Percentiles rank a stretch among this genome's conserved stretches.
These are phyloP conservation scores for Tragelaphus eurycerus DNA, from an alignment of 2,797 vertebrate genomes.

Conservation along the genomic window DNA sequence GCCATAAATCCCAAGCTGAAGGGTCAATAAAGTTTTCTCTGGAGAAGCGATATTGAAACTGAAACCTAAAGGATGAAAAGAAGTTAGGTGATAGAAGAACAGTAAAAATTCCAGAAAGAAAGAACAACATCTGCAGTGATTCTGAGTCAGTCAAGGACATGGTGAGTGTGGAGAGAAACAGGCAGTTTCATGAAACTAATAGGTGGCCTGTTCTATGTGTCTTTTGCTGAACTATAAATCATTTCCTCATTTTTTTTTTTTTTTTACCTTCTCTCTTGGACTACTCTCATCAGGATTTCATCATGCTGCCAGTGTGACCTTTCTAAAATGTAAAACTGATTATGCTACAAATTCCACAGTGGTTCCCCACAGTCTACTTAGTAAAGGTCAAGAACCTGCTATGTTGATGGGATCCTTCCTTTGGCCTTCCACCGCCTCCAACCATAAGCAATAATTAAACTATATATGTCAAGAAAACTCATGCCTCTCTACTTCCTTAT, in stretches of 20 bases:
- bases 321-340: conserved; percentile 41
- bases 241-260: not conserved
- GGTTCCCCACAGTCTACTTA: not conserved
- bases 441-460: not conserved
- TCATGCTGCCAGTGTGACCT: not conserved
- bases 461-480: not conserved
- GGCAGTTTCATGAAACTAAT: not conserved
- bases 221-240: not conserved
- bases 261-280: not conserved
- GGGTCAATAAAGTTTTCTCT: not conserved
- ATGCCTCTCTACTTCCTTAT: not conserved
- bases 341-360: not conserved
- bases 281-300: not conserved
- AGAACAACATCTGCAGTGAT: not conserved
- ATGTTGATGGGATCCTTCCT: not conserved
- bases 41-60: not conserved
- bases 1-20: not conserved
- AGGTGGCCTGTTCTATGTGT: not conserved
- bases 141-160: not conserved
- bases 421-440: not conserved
- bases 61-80: not conserved
- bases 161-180: not conserved
- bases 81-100: not conserved
- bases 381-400: not conserved
- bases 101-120: not conserved